Conservation (phyloP, 2,888 invertebrate species). For the Patella pellucida region DNA sequence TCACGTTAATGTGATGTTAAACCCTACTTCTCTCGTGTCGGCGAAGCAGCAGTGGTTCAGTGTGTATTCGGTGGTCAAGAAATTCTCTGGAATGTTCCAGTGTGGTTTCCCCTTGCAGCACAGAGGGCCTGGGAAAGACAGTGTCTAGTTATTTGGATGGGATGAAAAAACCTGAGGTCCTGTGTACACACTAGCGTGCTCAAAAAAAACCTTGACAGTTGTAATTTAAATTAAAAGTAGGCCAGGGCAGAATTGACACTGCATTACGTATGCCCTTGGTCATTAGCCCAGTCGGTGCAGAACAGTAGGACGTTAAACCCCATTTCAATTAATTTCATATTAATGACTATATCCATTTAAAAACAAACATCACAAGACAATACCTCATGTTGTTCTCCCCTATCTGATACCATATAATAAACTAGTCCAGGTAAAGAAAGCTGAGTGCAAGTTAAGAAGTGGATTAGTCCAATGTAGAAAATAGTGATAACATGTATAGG, state of each 20-base stretch:
- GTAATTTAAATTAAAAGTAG: too few relatives aligned
- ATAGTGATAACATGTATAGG: neutral
- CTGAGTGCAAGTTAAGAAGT: neutral
- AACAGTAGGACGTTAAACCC: neutral
- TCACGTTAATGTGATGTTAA: too few relatives aligned
- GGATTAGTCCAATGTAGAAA: conserved; percentile 3
- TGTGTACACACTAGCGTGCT: too few relatives aligned
- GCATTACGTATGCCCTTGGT: neutral
- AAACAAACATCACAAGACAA: neutral
- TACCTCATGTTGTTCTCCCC: neutral
- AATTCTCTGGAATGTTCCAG: too few relatives aligned
- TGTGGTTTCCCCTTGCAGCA: too few relatives aligned
- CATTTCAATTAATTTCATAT: neutral
- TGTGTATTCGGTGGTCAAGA: too few relatives aligned
- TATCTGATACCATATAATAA: neutral
- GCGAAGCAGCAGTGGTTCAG: too few relatives aligned
- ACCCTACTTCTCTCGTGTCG: too few relatives aligned
- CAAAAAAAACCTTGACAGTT: too few relatives aligned
- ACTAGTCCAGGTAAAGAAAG: neutral
- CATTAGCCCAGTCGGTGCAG: neutral
- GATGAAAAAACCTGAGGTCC: too few relatives aligned
- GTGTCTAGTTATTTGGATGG: too few relatives aligned
- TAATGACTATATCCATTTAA: neutral
- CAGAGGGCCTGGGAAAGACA: too few relatives aligned
- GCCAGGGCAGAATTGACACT: neutral